Evolutionary conservation across 2,113 vertebrate species (phyloP), one percentile per base, ranked within the genome.

Genomic region (Passer montanus): DNA sequence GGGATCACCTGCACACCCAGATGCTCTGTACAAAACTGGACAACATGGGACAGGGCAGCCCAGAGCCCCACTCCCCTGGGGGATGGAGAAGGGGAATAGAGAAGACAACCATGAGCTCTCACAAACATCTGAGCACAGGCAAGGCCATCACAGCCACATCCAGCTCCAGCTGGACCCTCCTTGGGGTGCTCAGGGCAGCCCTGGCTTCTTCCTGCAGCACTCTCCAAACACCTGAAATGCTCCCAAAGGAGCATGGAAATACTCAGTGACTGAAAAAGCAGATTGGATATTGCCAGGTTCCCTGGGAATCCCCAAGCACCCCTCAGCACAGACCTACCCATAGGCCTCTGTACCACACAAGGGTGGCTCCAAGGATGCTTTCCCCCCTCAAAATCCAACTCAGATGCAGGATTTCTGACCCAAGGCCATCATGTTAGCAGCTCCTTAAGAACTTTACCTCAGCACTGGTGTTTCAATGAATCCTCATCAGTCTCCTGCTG

Each of bases 371-470:
- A 5, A 62, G 23, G 47, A 31, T 7, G 11, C 13, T 22, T 24
- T 4, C 7, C 13, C 20, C 8, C 5, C 3, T 52, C n/a, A 31
- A 33, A 58, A 46, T 16, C 33, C 30, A 39, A 20, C 15, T 23
- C 1, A 24, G 11, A 9, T 11, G 28, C 21, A 28, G 23, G 4
- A 26, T 46, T 69, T 82, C 50, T 46, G 39, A 68, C 13, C 35
- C 20, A 9, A 56, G 60, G 44, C 6, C 2, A 3, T 37, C 62
- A 35, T 13, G 0, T 0, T 15, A 52, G 41, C 3, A 72, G 23
- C 26, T 75, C 41, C 4, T 14, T 11, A 1, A 47, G 10, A 0
- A 10, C 27, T 72, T 39, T 15, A 28, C 8, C 46, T 43, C 46
- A 23, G 35, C 75, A 39, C 37, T 12, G 7, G 12, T 18, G 37